Base-by-base conservation (phyloP, 2,113 vertebrate species). In the Oreochromis tanganicae region DNA sequence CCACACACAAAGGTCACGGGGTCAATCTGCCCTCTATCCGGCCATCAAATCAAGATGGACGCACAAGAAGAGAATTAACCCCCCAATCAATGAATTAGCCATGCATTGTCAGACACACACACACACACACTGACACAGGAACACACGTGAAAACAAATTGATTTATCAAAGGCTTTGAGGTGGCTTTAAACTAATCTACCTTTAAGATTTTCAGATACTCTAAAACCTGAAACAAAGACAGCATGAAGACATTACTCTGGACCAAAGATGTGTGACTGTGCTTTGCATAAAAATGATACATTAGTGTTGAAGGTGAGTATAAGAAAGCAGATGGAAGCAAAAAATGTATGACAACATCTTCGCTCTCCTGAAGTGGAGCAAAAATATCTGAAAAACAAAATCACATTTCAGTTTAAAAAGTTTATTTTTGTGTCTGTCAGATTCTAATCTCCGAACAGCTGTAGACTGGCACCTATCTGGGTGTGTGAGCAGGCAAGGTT, bases 1-100 rank as follows among this genome's bases (percentile, higher is more conserved):
- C 95, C 97, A 97, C 95, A 97, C 95, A 95, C 96, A 94, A 97
- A 95, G 97, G 97, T 98, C 97, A 97, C 88, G 3, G 96, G 98
- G 98, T 99, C 98, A 98, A 98, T 97, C 97, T 96, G 97, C 97
- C 94, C 97, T 97, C 97, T 97, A 97, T 95, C 96, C 93, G 54
- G 95, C 96, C 95, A 96, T 96, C 96, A 96, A 95, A 96, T 97
- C 97, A 96, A 96, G 96, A 97, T 96, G 97, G 97, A 98, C 96
- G 97, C 97, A 97, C 96, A 97, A 96, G 96, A 96, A 96, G 96
- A 91, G 96, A 97, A 96, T 95, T 96, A 96, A 95, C 94, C 94
- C 89, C 89, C 81, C 93, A 92, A 94, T 96, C 93, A 96, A 91
- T 92, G 94, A 94, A 93, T 95, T 94, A 95, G 88, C 38, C 79